phyloP scores from a whole-genome alignment of 2,113 vertebrate genomes.

The Mungos mungo region DNA sequence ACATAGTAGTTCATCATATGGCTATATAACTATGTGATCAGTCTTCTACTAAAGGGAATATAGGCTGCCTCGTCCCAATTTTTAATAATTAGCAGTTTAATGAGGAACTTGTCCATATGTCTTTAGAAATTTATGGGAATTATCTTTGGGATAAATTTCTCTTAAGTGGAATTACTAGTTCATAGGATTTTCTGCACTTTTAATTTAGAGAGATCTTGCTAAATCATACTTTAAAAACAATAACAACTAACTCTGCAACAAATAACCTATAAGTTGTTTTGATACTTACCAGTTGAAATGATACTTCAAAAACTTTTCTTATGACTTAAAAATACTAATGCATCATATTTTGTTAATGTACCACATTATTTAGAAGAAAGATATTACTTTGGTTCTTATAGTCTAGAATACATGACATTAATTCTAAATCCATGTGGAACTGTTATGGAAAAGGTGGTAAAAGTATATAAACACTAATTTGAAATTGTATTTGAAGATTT shows the following conservation, averaged over 20 bases:
- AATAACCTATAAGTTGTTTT: neutral
- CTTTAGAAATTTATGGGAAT: conserved; percentile 4
- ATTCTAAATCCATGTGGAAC: neutral
- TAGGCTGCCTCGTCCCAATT: neutral
- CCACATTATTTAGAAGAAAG: neutral
- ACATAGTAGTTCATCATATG: neutral
- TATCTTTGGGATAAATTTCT: neutral
- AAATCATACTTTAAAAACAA: neutral
- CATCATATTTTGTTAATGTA: neutral
- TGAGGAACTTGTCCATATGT: neutral
- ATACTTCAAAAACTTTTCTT: neutral
- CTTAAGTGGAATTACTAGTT: conserved; percentile 11
- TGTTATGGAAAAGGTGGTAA: neutral
- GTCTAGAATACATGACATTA: neutral
- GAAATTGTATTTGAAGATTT: neutral
- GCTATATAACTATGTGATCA: conserved; percentile 1
- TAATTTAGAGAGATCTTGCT: conserved; percentile 26
- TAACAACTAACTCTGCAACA: neutral
- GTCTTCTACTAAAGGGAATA: neutral
- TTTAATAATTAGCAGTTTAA: neutral
- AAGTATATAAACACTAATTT: neutral
- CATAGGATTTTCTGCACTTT: neutral
- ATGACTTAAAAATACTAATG: conserved; percentile 19
- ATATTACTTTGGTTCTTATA: neutral
- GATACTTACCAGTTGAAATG: neutral